These are phyloP conservation scores for Drosophila cracens DNA, from an alignment of 2,888 invertebrate genomes.

Conservation along the genomic window DNA sequence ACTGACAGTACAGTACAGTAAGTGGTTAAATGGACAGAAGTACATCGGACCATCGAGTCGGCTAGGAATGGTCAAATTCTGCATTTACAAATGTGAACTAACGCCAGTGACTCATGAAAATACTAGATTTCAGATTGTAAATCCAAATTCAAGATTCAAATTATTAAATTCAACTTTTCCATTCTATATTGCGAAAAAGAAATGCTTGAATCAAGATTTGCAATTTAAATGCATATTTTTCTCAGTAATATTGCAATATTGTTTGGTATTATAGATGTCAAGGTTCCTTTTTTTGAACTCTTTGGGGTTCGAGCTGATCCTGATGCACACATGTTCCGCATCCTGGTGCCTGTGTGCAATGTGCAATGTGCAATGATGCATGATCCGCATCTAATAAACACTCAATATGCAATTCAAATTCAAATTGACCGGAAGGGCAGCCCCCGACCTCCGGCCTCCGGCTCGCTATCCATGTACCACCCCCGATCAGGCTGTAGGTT, in stretches of 20 bases:
- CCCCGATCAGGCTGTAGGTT: background rate
- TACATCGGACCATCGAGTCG: background rate
- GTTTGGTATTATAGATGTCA: background rate
- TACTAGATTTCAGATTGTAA: background rate
- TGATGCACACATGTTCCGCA: slow-evolving; percentile 41
- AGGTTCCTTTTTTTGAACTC: background rate
- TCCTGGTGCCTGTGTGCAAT: slow-evolving; percentile 2
- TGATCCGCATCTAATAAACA: slow-evolving; percentile 77
- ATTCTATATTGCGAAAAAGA: background rate
- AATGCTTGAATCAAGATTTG: background rate
- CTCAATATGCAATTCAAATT: slow-evolving; percentile 75
- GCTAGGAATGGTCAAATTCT: rapidly evolving
- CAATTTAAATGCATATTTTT: background rate
- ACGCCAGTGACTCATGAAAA: no score
- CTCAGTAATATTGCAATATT: background rate
- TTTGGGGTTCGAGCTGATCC: background rate
- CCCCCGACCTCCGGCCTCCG: slow-evolving; percentile 2
- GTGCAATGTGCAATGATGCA: slow-evolving; percentile 59
- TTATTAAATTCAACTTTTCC: background rate
- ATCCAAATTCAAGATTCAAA: background rate
- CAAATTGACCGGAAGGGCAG: slow-evolving; percentile 77
- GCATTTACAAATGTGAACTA: background rate
- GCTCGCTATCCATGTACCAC: background rate
- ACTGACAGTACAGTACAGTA: background rate
- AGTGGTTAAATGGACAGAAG: background rate